Percentiles rank a stretch among this genome's conserved stretches.
phyloP scores from a whole-genome alignment of 2,888 invertebrate species.

The Agrotis segetum region DNA sequence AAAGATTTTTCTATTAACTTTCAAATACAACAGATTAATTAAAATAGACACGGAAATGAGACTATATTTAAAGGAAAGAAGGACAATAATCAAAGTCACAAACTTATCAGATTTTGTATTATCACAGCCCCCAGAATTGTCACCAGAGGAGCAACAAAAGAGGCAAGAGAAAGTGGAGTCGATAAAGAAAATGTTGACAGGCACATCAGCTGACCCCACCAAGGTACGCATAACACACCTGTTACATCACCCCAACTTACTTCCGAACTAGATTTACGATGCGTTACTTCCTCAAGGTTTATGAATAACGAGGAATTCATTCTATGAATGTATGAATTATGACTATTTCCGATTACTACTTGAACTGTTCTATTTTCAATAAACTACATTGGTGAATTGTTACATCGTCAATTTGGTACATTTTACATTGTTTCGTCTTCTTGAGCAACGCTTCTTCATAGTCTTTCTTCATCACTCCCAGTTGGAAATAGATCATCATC shows the following conservation, averaged over 20 bases:
- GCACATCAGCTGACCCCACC: conserved; percentile 89
- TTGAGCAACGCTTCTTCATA: conserved; percentile 55
- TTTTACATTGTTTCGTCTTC: conserved; percentile 4
- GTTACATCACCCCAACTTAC: conserved; percentile 39
- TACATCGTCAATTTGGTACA: conserved; percentile 2
- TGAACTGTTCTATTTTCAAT: conserved; percentile 22
- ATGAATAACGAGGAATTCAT: conserved; percentile 50
- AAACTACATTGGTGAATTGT: conserved; percentile 27
- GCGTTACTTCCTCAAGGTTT: conserved; percentile 55
- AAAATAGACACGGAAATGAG: neutral
- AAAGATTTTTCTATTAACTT: neutral
- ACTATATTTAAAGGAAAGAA: neutral
- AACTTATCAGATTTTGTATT: conserved; percentile 15
- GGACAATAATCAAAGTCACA: neutral
- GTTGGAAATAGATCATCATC: conserved; percentile 38
- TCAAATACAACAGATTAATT: neutral
- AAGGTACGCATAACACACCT: conserved; percentile 77
- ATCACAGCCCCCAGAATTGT: conserved; percentile 94
- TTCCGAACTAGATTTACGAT: conserved; percentile 51
- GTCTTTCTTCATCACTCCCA: conserved; percentile 37
- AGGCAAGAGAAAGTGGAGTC: conserved; percentile 97
- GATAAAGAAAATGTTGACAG: conserved; percentile 97
- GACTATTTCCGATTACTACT: conserved; percentile 54
- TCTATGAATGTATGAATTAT: conserved; percentile 55
- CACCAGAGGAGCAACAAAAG: conserved; percentile 96